Evolutionary conservation across 2,797 vertebrate species (phyloP), one percentile per base, ranked within the genome.

Genomic region (Diceros bicornis): DNA sequence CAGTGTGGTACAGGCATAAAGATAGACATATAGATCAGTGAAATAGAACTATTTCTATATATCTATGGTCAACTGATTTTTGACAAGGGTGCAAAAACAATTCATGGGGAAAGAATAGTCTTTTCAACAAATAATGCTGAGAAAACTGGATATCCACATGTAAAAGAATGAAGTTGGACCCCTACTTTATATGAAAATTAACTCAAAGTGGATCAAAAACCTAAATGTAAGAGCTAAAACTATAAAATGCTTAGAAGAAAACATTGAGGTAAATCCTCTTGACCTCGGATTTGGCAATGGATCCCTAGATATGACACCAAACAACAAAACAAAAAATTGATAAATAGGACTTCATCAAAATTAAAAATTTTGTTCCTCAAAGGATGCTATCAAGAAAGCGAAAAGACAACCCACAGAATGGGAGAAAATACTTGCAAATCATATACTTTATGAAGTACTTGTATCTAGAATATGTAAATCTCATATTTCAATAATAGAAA

Each of bases 291-390:
- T 92, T 90, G 37, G n/a, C n/a, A 87, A n/a, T 69, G 25, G n/a
- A 52, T 77, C 13, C n/a, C 92, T 92, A 82, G 32, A 62, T 68
- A 59, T 69, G 14, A 62, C 29, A 94, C n/a, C 37, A 72, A 79
- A 13, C 34, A 89, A 85, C 2, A 72, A 75, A 81, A 62, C 2
- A 50, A 75, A 29, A 82, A 66, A 95, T 72, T 0, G 6, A 72
- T 61, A 66, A 93, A 41, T 29, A 81, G 10, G 44, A 92, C 32
- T 96, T 96, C 21, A 81, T 79, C 32, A 74, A 88, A 93, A 86
- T 86, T 81, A n/a, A 50, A 79, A 69, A 16, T 25, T 62, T 47
- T 85, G 2, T 64, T 8, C 17, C 50, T 74, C 32, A 62, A 57
- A 83, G 29, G 9, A 82, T 29, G 84, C 44, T 88, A 37, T 77